These are phyloP conservation scores for Dipodomys ordii DNA, from an alignment of 2,113 vertebrate genomes.

Conservation along the genomic window DNA sequence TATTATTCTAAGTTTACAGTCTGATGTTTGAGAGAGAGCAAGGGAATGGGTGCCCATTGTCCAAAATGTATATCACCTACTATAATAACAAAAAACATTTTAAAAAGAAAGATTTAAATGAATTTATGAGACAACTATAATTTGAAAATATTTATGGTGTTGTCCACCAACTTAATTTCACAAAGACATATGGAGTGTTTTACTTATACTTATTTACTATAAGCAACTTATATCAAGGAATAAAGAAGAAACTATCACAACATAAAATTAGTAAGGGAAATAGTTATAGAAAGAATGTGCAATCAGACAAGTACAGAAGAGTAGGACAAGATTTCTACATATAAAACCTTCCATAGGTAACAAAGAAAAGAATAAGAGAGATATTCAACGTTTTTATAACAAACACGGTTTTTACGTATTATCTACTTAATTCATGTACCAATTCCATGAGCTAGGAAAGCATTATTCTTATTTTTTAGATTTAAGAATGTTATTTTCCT, in stretches of 20 bases:
- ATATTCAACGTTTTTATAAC: not conserved
- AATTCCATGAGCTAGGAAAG: not conserved
- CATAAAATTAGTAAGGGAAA: not conserved
- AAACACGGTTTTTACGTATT: not conserved
- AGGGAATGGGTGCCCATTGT: no score
- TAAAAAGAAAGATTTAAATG: not conserved
- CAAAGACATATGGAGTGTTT: not conserved
- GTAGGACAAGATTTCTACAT: not conserved
- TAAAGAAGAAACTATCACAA: not conserved
- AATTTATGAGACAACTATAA: not conserved
- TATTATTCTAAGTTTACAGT: no score
- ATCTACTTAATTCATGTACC: not conserved
- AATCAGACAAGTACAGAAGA: not conserved
- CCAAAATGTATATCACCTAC: no score
- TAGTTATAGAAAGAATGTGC: not conserved
- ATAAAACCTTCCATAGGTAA: not conserved
- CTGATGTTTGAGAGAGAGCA: no score
- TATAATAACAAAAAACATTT: not conserved
- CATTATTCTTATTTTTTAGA: not conserved
- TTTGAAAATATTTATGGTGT: not conserved
- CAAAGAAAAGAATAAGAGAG: not conserved
- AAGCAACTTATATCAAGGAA: not conserved
- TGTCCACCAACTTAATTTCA: not conserved
- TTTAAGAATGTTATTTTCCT: not conserved
- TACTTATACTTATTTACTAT: not conserved